These are phyloP conservation scores for Rhizoglyphus robini DNA, from an alignment of 1,140 invertebrate species.

Conservation along the genomic window DNA sequence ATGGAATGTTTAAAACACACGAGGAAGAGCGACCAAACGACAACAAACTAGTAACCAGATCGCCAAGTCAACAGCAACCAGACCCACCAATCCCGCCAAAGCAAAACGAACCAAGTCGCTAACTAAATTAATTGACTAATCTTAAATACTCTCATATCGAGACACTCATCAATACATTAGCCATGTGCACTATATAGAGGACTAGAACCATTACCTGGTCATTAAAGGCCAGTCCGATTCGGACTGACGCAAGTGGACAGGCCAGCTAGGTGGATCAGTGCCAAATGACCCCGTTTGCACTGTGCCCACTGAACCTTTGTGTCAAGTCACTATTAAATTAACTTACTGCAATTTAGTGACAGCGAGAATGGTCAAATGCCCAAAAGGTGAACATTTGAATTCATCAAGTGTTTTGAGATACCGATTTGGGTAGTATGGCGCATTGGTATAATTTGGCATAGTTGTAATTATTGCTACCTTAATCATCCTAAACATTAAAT, in stretches of 20 bases:
- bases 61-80: not conserved
- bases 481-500: slow-evolving; percentile 1
- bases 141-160: not conserved
- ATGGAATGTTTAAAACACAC: not conserved
- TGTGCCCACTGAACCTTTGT: too few relatives aligned
- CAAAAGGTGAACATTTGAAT: too few relatives aligned
- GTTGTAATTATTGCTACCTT: not conserved
- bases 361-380: not conserved
- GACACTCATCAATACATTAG: too few relatives aligned
- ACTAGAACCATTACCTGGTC: too few relatives aligned
- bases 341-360: too few relatives aligned
- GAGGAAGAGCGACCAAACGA: not conserved
- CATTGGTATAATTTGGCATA: not conserved
- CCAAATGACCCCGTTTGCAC: too few relatives aligned
- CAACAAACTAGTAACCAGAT: not conserved
- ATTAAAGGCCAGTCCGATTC: too few relatives aligned
- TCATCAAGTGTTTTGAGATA: not conserved
- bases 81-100: too few relatives aligned
- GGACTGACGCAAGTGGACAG: too few relatives aligned
- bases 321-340: too few relatives aligned
- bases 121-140: not conserved
- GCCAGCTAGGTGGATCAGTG: too few relatives aligned
- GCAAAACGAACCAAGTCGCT: not conserved
- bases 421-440: not conserved
- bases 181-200: not conserved